These are phyloP conservation scores for Nebria brevicollis DNA, from an alignment of 2,888 invertebrate genomes.

Conservation along the genomic window DNA sequence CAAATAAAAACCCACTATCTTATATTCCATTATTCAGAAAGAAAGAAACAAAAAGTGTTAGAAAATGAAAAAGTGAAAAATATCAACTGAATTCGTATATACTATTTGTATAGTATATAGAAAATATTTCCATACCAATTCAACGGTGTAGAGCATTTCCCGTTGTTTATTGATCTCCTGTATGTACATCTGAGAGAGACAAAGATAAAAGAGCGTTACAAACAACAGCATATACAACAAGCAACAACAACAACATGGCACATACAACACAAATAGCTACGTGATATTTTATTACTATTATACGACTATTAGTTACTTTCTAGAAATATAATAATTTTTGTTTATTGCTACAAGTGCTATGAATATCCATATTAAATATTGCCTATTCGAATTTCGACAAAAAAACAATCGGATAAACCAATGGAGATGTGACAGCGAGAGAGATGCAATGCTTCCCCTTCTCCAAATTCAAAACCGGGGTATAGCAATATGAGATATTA, in stretches of 20 bases:
- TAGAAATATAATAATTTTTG: neutral
- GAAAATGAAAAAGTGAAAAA: neutral
- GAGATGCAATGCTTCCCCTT: no score
- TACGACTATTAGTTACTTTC: constrained; percentile 8
- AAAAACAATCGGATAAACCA: no score
- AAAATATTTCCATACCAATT: constrained; percentile 75
- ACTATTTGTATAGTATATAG: constrained; percentile 52
- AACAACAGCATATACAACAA: constrained; percentile 60
- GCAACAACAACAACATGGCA: constrained; percentile 48
- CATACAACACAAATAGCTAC: constrained; percentile 41
- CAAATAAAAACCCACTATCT: no score
- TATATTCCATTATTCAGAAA: neutral
- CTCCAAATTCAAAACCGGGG: no score
- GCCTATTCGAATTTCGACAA: no score
- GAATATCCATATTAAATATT: no score
- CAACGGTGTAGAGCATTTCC: constrained; percentile 84
- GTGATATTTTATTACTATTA: constrained; percentile 14
- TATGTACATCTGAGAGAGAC: constrained; percentile 81
- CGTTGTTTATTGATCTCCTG: constrained; percentile 90
- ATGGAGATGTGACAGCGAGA: no score
- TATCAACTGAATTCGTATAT: constrained; percentile 30
- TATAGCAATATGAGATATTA: no score
- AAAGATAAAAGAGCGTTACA: constrained; percentile 61
- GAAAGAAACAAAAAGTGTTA: neutral
- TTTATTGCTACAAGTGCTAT: no score